Base-by-base conservation (phyloP, 2,797 vertebrate species). In the Lithobates pipiens region DNA sequence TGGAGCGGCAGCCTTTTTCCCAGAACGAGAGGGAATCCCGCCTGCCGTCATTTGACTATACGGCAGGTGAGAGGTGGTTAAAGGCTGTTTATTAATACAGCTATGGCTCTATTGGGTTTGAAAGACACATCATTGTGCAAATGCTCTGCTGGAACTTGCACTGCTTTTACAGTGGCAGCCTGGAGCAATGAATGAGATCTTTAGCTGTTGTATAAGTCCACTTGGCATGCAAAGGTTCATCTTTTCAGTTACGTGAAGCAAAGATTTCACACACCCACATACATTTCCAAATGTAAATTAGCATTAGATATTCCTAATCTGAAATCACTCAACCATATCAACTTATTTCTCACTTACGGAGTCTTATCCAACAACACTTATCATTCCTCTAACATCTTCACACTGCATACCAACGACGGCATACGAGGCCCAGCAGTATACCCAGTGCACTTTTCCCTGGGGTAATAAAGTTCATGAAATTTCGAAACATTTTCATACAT, bases 401-500 rank as follows among this genome's bases (percentile, higher is more conserved):
- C 67, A 74, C 44, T 69, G 80, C 68, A 83, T 86, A 79, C 76
- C 77, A 69, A 87, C 74, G n/a, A 83, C 57, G 73, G 50, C 71
- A 71, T 79, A 36, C 25, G 27, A 79, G 44, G 11, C 57, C 54
- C 61, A 2, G 83, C 46, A 54, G 50, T 13, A 18, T 13, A 5
- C 13, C 15, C 50, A 3, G 3, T 83, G 61, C 70, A 34, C 65
- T 44, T 34, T 29, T 76, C 63, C 85, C 80, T 32, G 18, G 76
- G 81, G 85, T 87, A 87, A 87, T 87, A 75, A 79, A 74, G 81
- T 82, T 79, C 61, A 79, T 83, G 78, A 74, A 11, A 75, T 69
- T 79, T 65, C 63, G 61, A 46, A 80, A 77, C 76, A 87, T 83
- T 87, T 87, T 87, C 85, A 87, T 83, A 75, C 85, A 87, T 87